phyloP scores from a whole-genome alignment of 2,888 invertebrate species.

The Leptarthrus brevirostris region DNA sequence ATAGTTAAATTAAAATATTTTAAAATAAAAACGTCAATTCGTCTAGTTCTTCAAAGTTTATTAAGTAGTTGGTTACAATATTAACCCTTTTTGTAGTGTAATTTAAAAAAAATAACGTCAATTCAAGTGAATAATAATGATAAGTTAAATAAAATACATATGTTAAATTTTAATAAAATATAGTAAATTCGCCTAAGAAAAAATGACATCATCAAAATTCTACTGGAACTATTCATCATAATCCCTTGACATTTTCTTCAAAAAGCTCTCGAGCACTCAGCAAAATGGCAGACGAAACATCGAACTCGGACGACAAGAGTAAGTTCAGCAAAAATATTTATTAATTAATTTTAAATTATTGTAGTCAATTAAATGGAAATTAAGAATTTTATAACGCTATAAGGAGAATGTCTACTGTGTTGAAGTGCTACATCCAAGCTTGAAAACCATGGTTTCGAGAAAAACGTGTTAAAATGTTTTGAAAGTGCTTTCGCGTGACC shows the following conservation, averaged over 20 bases:
- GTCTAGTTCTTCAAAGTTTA: neutral
- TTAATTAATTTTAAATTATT: too few species aligned
- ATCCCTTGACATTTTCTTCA: neutral
- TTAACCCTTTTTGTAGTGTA: neutral
- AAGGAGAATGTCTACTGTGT: too few species aligned
- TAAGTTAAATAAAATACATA: neutral
- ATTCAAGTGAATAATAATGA: conserved; percentile 8
- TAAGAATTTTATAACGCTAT: too few species aligned
- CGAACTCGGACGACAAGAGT: conserved; percentile 1
- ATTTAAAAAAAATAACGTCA: conserved; percentile 7
- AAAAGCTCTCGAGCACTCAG: neutral
- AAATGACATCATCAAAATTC: neutral
- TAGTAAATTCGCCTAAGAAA: conserved; percentile 13
- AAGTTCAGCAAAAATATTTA: too few species aligned
- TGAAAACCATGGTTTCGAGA: too few species aligned
- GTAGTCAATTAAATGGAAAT: too few species aligned
- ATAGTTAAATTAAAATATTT: conserved; percentile 1
- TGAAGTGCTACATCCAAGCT: too few species aligned
- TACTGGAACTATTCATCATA: conserved; percentile 26
- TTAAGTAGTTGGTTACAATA: neutral
- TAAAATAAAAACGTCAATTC: conserved; percentile 8
- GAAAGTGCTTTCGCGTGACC: too few species aligned
- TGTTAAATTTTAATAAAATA: neutral
- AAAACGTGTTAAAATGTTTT: too few species aligned
- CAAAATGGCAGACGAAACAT: conserved; percentile 12